These are phyloP conservation scores for Lasiurus borealis DNA, from an alignment of 2,113 vertebrate genomes.

Conservation along the genomic window DNA sequence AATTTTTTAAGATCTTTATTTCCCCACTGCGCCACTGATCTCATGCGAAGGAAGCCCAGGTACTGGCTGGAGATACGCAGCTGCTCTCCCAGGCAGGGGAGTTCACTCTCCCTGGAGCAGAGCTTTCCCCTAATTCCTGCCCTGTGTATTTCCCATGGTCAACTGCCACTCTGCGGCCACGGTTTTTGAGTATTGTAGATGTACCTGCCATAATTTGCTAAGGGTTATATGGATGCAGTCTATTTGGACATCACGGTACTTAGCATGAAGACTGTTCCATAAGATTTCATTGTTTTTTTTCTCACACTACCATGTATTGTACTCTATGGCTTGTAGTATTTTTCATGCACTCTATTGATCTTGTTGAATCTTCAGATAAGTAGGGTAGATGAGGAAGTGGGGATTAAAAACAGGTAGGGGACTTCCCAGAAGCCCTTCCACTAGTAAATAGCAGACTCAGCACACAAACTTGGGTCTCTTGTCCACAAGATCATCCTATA, in stretches of 20 bases:
- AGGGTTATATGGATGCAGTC: neutral
- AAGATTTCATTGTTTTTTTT: constrained; percentile 11
- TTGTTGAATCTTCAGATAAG: neutral
- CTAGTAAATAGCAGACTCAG: neutral
- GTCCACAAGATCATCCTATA: neutral
- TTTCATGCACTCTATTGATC: neutral
- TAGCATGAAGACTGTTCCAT: too few relatives aligned
- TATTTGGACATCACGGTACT: neutral
- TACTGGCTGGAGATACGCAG: neutral
- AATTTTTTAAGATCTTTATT: neutral
- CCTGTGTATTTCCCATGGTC: neutral
- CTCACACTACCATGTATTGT: neutral
- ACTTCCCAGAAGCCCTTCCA: neutral
- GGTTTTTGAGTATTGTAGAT: neutral
- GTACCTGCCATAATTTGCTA: neutral
- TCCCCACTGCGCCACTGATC: neutral
- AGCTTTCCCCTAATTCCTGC: neutral
- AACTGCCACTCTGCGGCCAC: neutral
- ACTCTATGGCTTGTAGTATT: neutral
- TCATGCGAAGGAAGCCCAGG: accelerated
- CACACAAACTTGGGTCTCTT: neutral
- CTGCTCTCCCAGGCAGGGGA: too few relatives aligned
- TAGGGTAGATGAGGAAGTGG: neutral
- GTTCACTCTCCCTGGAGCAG: neutral
- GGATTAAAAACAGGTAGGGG: neutral